phyloP scores from a whole-genome alignment of 1,140 invertebrate genomes.

The Aphelenchoides fujianensis region DNA sequence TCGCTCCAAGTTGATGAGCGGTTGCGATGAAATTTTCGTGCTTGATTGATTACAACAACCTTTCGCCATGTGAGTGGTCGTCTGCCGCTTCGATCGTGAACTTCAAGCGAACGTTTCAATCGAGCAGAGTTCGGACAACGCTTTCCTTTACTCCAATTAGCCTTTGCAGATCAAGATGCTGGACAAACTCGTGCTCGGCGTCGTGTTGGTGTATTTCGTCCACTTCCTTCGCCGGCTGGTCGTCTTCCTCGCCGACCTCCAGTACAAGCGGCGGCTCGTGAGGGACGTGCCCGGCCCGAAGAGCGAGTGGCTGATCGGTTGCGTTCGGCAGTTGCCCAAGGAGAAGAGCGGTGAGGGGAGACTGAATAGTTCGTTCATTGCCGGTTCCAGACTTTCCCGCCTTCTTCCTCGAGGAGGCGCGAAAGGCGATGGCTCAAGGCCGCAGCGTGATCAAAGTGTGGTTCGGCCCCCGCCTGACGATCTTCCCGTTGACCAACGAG shows the following conservation, averaged over 20 bases:
- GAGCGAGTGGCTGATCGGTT: not conserved
- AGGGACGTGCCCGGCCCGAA: not conserved
- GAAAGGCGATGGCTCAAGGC: not conserved
- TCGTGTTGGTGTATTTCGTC: not conserved
- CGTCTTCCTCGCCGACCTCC: not conserved
- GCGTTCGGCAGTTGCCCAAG: conserved; percentile 5
- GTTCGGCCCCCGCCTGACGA: not conserved
- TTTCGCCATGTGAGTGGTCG: no score
- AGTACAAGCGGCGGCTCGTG: not conserved
- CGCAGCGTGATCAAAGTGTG: conserved; percentile 1
- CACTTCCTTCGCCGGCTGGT: not conserved
- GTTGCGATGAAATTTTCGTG: no score
- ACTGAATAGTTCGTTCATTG: not conserved
- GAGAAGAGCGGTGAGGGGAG: not conserved
- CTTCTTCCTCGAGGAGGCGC: not conserved
- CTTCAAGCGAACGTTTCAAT: no score
- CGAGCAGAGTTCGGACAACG: no score
- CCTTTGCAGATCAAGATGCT: no score
- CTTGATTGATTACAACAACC: no score
- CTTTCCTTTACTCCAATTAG: no score
- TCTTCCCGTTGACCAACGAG: not conserved
- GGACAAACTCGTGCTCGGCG: not conserved
- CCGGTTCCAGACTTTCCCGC: not conserved
- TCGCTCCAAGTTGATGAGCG: no score
- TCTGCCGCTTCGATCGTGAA: no score